These are phyloP conservation scores for Picus viridis DNA, from an alignment of 2,797 vertebrate species.

Conservation along the genomic window DNA sequence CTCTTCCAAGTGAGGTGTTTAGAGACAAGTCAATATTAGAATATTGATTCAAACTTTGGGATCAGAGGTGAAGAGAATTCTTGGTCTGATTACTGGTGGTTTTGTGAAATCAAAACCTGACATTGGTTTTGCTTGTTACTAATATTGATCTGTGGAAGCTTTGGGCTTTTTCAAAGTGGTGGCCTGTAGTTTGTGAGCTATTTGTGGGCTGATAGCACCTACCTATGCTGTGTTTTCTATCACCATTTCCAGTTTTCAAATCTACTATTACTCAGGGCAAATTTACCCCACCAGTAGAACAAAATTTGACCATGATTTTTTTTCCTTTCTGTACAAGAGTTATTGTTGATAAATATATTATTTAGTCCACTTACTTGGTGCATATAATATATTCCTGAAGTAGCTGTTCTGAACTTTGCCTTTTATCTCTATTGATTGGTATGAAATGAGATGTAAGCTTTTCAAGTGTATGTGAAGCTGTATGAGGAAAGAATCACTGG, in stretches of 20 bases:
- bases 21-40: not conserved
- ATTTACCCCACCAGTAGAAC: accelerated
- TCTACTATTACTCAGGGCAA: not conserved
- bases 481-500: not conserved
- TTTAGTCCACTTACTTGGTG: not conserved
- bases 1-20: not conserved
- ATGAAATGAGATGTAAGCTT: not conserved
- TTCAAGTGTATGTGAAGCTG: not conserved
- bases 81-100: not conserved
- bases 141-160: not conserved
- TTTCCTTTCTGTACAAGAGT: not conserved
- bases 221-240: not conserved
- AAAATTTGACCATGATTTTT: accelerated
- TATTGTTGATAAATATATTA: not conserved
- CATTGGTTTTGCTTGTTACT: not conserved
- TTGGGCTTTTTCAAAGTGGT: not conserved
- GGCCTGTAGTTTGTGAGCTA: not conserved
- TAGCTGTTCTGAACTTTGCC: not conserved
- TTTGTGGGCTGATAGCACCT: not conserved
- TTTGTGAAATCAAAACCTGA: not conserved
- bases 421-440: not conserved
- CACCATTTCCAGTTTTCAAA: accelerated
- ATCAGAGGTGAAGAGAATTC: not conserved
- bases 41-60: not conserved
- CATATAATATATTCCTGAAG: not conserved